A percentile compares a stretch with the other conserved stretches of the same genome.
phyloP scores from a whole-genome alignment of 2,888 invertebrate species.

The Drosophila tanythrix region DNA sequence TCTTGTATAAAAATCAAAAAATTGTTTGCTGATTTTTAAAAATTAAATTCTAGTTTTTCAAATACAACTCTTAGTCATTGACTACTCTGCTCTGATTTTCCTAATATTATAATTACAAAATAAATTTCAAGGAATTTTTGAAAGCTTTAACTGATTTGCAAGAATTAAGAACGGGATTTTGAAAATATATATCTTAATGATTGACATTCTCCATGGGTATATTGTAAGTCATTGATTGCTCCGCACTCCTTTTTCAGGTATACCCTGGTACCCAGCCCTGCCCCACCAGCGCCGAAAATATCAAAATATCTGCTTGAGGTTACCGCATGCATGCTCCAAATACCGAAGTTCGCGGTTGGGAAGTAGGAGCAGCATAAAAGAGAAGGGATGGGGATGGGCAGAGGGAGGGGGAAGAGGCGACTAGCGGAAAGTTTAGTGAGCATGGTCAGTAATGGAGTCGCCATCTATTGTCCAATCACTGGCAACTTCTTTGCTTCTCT shows the following conservation, averaged over 20 bases:
- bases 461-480: conserved; percentile 32
- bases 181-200: not conserved
- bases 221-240: conserved; percentile 8
- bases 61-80: not conserved
- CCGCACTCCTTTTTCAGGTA: not conserved
- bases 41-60: not conserved
- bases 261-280: not conserved
- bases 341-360: conserved; percentile 41
- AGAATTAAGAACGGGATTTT: not conserved
- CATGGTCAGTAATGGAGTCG: conserved; percentile 49
- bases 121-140: not conserved
- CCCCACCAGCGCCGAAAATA: not conserved
- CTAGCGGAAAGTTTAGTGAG: conserved; percentile 37
- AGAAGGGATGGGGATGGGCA: not conserved
- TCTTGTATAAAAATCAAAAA: too few species aligned
- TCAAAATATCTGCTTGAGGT: conserved; percentile 23
- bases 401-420: not conserved
- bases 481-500: not conserved
- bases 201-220: conserved; percentile 5
- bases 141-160: not conserved
- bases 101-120: not conserved
- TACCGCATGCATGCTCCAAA: conserved; percentile 65
- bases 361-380: not conserved
- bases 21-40: not conserved
- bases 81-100: not conserved